Conservation (phyloP, 1,140 invertebrate genomes). For the Drosophila kikkawai region DNA sequence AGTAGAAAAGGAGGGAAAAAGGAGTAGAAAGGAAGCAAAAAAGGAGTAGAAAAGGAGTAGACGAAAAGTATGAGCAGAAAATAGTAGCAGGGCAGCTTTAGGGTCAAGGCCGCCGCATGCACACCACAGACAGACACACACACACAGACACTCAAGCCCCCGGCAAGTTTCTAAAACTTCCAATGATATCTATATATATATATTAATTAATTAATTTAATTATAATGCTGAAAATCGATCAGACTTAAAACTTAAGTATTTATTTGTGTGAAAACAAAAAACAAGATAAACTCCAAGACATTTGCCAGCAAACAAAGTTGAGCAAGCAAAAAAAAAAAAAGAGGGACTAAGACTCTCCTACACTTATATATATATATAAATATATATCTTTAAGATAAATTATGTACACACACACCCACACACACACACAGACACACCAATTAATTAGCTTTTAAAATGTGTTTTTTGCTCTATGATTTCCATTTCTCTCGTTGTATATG, state of each 20-base stretch:
- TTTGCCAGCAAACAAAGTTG: slow-evolving; percentile 28
- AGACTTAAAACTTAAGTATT: slow-evolving; percentile 58
- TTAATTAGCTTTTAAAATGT: slow-evolving; percentile 36
- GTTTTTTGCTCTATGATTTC: slow-evolving; percentile 41
- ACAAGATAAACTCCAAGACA: slow-evolving; percentile 30
- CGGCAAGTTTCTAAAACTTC: slow-evolving; percentile 73
- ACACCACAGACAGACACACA: slow-evolving; percentile 1
- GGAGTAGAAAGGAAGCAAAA: neutral
- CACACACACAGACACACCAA: slow-evolving; percentile 7
- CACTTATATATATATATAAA: slow-evolving; percentile 12
- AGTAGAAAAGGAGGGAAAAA: neutral
- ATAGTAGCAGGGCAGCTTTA: slow-evolving; percentile 13
- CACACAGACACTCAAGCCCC: slow-evolving; percentile 15
- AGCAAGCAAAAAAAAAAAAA: slow-evolving; percentile 24
- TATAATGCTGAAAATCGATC: slow-evolving; percentile 23
- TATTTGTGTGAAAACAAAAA: slow-evolving; percentile 38
- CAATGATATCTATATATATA: slow-evolving; percentile 26
- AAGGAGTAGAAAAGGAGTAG: no score
- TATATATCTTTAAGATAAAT: slow-evolving; percentile 59
- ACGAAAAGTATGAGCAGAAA: neutral
- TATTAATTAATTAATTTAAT: neutral
- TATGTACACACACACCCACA: slow-evolving; percentile 13
- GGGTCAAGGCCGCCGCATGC: slow-evolving; percentile 12
- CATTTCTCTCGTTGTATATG: neutral
- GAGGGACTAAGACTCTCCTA: neutral